Conservation (phyloP, 2,888 invertebrate genomes). For the Hymenopus coronatus region DNA sequence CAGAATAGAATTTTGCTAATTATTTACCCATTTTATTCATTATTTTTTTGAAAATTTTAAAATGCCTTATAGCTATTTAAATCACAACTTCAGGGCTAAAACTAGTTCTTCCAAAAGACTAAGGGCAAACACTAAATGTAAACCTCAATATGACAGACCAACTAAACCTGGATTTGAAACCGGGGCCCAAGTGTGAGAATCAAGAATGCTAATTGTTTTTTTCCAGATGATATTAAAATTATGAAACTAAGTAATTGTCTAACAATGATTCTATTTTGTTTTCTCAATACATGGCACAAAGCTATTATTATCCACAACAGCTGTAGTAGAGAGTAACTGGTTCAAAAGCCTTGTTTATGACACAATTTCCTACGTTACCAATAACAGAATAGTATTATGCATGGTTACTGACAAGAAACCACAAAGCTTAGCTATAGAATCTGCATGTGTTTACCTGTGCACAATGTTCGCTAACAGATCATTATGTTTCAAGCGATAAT, state of each 20-base stretch:
- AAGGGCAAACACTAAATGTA: no score
- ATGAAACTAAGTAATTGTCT: neutral
- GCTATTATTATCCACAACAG: neutral
- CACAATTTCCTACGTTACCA: neutral
- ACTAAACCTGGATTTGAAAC: no score
- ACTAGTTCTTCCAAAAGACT: no score
- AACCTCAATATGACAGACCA: no score
- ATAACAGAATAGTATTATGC: neutral
- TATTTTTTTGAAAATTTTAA: no score
- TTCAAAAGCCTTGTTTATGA: neutral
- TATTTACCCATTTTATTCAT: no score
- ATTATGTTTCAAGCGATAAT: constrained; percentile 89
- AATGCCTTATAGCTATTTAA: no score
- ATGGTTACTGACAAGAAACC: neutral
- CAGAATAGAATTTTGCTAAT: no score
- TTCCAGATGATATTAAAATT: neutral
- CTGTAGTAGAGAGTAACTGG: neutral
- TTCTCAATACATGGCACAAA: neutral
- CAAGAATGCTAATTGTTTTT: neutral
- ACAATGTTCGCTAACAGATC: constrained; percentile 90
- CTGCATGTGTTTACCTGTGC: constrained; percentile 71
- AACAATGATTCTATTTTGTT: neutral
- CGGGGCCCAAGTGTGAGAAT: no score
- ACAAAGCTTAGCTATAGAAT: neutral
- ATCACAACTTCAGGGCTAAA: no score